A percentile compares a stretch with the other conserved stretches of the same genome.
phyloP scores from a whole-genome alignment of 1,140 invertebrate genomes.

The Leptopilina clavipes region DNA sequence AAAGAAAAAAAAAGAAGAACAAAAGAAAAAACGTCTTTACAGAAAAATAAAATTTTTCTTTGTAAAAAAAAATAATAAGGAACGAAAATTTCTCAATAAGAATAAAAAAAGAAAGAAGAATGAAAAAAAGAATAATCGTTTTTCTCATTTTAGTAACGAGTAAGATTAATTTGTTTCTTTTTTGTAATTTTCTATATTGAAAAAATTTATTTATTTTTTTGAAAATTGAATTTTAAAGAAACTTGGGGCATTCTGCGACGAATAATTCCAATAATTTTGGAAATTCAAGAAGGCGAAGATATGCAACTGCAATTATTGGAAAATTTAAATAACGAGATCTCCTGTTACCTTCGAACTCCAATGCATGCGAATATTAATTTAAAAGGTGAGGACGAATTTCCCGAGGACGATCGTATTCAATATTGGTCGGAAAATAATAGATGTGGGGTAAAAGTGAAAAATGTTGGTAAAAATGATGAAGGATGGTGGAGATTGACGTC shows the following conservation, averaged over 20 bases:
- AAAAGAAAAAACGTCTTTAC: no score
- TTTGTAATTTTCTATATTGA: no score
- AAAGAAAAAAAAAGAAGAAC: not conserved
- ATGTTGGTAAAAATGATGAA: conserved; percentile 1
- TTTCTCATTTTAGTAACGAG: not conserved
- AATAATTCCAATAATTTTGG: not conserved
- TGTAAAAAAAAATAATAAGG: no score
- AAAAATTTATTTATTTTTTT: no score
- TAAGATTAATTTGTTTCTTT: not conserved
- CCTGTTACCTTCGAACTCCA: not conserved
- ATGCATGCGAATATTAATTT: conserved; percentile 2
- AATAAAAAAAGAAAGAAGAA: not conserved
- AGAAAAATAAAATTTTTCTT: no score
- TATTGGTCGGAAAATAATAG: not conserved
- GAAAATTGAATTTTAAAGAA: not conserved
- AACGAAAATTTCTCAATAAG: not conserved
- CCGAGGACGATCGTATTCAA: not conserved
- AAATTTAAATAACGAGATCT: not conserved
- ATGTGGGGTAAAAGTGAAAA: not conserved
- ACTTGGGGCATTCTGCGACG: not conserved
- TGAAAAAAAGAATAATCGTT: not conserved
- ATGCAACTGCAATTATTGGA: conserved; percentile 3
- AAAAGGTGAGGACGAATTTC: not conserved
- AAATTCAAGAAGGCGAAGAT: conserved; percentile 29
- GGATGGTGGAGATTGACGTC: not conserved